These are phyloP conservation scores for Gasterosteus aculeatus DNA, from an alignment of 2,113 vertebrate genomes.

Conservation along the genomic window DNA sequence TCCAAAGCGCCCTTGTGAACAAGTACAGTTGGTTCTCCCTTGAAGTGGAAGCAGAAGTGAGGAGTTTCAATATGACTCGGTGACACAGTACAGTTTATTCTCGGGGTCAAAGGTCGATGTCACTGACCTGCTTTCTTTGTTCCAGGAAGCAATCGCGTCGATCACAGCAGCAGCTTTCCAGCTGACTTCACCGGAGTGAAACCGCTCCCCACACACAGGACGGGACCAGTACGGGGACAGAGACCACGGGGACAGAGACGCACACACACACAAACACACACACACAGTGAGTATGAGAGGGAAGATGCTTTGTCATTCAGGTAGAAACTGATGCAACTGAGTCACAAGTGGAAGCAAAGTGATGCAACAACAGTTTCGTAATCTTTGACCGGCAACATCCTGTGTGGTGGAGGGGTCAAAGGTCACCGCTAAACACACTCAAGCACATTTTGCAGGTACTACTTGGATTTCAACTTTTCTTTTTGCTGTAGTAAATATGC, in stretches of 20 bases:
- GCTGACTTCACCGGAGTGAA: not conserved
- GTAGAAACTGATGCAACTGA: slow-evolving; percentile 47
- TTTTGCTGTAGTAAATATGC: not conserved
- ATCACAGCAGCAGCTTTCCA: not conserved
- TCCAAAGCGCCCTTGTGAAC: not conserved
- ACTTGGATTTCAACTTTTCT: not conserved
- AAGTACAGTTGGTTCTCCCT: not conserved
- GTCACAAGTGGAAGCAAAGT: slow-evolving; percentile 22
- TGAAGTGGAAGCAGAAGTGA: slow-evolving; percentile 25
- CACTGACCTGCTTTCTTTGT: not conserved
- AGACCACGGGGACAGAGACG: slow-evolving; percentile 15
- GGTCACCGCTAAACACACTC: slow-evolving; percentile 18
- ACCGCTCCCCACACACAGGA: not conserved
- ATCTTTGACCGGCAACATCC: slow-evolving; percentile 23
- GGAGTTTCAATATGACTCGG: slow-evolving; percentile 30
- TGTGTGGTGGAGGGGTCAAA: slow-evolving; percentile 10
- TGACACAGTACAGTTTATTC: not conserved
- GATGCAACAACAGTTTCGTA: slow-evolving; percentile 21
- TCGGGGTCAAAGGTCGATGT: slow-evolving; percentile 2
- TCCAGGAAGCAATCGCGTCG: not conserved
- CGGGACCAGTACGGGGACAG: not conserved
- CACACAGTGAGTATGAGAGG: not conserved
- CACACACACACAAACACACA: slow-evolving; percentile 4
- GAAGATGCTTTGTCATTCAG: slow-evolving; percentile 33
- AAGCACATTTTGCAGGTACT: not conserved